phyloP scores from a whole-genome alignment of 2,113 vertebrate species.

The Sciurus niger region DNA sequence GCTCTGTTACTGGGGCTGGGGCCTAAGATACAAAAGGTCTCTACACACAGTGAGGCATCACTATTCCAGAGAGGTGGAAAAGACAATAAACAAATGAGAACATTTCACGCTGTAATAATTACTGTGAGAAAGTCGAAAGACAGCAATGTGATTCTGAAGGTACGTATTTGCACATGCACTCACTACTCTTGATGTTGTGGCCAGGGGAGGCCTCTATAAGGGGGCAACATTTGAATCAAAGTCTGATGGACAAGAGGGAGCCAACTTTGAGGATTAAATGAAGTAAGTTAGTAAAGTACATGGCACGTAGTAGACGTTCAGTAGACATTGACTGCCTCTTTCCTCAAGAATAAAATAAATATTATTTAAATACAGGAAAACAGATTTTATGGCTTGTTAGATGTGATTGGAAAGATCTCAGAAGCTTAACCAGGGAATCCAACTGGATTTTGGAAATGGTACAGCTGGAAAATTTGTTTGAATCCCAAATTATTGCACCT shows the following conservation, averaged over 20 bases:
- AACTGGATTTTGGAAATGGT: constrained; percentile 8
- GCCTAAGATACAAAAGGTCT: background rate
- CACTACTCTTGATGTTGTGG: background rate
- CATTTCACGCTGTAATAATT: background rate
- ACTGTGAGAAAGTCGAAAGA: background rate
- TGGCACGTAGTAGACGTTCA: background rate
- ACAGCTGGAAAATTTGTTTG: background rate
- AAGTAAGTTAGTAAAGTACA: background rate
- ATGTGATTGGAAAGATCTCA: background rate
- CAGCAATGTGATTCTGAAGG: background rate
- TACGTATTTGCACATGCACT: no score
- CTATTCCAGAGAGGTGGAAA: background rate
- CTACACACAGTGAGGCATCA: background rate
- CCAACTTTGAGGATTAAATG: background rate
- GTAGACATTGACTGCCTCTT: background rate
- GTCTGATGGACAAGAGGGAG: background rate
- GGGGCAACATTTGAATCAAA: constrained; percentile 1
- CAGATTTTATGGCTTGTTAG: background rate
- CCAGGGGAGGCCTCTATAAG: background rate
- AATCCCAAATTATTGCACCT: background rate
- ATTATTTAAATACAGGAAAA: background rate
- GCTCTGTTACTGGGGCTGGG: background rate
- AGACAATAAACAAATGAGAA: background rate
- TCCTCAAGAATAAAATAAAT: constrained; percentile 40
- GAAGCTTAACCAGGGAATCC: background rate